Evolutionary conservation across 2,888 invertebrate species (phyloP), one percentile per base, ranked within the genome.

Genomic region (Julus scanicus): DNA sequence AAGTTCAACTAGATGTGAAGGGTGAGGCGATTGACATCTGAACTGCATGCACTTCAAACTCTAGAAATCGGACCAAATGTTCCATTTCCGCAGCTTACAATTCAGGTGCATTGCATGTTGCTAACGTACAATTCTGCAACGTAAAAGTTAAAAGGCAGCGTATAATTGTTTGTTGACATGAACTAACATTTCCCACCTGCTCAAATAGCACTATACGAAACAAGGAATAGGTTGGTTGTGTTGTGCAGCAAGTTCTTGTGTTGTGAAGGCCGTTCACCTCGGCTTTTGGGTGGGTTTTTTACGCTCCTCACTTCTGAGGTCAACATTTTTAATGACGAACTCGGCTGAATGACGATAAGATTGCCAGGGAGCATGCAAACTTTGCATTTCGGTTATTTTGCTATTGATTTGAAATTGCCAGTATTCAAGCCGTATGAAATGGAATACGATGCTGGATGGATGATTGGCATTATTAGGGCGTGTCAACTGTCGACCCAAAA

Each of bases 111-210:
- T 4, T 2, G 11, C 13, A 11, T 71, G 8, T 29, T 71, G 71
- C 20, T 29, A 57, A 29, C 29, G 9, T 71, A 9, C 71, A 71
- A 29, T 71, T 29, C 11, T n/a, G 6, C 71, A 71, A 71, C 29
- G n/a, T 2, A 8, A 8, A 20, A 17, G 53, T 53, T 53, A 17
- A 53, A 53, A 53, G 17, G 53, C 17, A 15, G 8, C 71, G 6
- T 71, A 71, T 71, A 71, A 71, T 71, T 71, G 71, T 71, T 71
- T 71, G 71, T 71, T 71, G 71, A 71, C 71, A 71, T 29, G 71
- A 71, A 71, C 71, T n/a, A 71, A 71, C 71, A 29, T 71, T 71
- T 71, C n/a, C 71, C 71, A 71, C 71, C 71, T 71, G 71, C 71
- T 71, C 71, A 71, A 71, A 71, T 71, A 29, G 71, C 71, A 29